Evolutionary conservation across 2,113 vertebrate species (phyloP).

Genomic region (Ophthalmolycus amberensis): DNA sequence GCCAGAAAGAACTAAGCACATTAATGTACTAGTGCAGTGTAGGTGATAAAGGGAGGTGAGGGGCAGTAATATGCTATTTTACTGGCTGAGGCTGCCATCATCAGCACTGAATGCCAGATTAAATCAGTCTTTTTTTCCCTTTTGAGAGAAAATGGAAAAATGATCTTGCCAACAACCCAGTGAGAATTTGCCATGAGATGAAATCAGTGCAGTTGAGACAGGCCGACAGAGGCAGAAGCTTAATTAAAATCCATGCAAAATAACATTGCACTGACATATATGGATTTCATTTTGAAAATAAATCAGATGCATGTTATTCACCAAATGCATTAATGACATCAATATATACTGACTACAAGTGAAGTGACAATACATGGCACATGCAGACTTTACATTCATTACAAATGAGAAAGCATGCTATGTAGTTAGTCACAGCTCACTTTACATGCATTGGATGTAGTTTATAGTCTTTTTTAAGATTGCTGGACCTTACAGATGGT

Average conservation of each 20-base stretch:
- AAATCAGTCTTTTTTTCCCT: slow-evolving; percentile 26
- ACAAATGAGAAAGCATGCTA: background rate
- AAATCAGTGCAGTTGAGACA: slow-evolving; percentile 5
- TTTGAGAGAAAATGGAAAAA: slow-evolving; percentile 19
- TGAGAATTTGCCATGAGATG: slow-evolving; percentile 14
- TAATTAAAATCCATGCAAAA: slow-evolving; percentile 13
- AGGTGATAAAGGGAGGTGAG: slow-evolving; percentile 24
- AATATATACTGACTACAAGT: background rate
- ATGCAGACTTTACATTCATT: background rate
- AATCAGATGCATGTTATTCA: background rate
- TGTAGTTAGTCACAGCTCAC: slow-evolving; percentile 1
- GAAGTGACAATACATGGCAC: background rate
- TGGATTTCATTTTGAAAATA: background rate
- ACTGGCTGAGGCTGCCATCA: slow-evolving; percentile 31
- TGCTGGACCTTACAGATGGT: background rate
- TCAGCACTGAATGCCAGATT: slow-evolving; percentile 49
- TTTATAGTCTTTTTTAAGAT: background rate
- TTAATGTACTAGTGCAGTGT: slow-evolving; percentile 26
- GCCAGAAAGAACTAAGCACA: slow-evolving; percentile 19
- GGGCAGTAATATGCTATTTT: slow-evolving; percentile 33
- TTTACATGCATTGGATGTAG: background rate
- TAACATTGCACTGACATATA: background rate
- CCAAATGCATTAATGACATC: background rate
- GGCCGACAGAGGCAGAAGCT: background rate
- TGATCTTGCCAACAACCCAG: slow-evolving; percentile 15